These are phyloP conservation scores for Brachystomella parvula DNA, from an alignment of 1,140 invertebrate species.

Conservation along the genomic window DNA sequence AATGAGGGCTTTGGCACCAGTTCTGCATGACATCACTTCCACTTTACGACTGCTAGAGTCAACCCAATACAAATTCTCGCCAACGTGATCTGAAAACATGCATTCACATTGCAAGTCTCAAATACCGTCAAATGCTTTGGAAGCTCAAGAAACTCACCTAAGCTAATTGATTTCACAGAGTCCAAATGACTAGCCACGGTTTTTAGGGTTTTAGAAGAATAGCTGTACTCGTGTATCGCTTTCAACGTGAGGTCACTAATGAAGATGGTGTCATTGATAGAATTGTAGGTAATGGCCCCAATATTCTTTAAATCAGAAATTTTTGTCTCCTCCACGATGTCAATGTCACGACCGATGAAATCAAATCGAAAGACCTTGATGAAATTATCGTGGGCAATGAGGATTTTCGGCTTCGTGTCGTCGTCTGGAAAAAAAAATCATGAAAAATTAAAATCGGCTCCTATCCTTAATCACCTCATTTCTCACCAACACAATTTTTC, in stretches of 20 bases:
- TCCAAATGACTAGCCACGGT: constrained; percentile 47
- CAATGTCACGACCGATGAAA: constrained; percentile 40
- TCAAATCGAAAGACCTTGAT: constrained; percentile 44
- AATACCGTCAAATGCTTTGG: neutral
- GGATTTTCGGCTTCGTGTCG: constrained; percentile 36
- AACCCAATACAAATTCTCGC: constrained; percentile 59
- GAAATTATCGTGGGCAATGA: constrained; percentile 42
- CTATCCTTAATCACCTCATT: neutral
- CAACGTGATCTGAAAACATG: constrained; percentile 31
- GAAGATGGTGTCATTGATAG: constrained; percentile 36
- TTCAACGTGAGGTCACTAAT: constrained; percentile 37
- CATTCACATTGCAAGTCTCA: neutral
- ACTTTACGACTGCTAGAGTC: constrained; percentile 62
- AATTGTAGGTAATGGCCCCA: constrained; percentile 22
- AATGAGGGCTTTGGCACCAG: constrained; percentile 40
- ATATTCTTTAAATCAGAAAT: constrained; percentile 17
- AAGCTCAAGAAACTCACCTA: constrained; percentile 48
- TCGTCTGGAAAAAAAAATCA: constrained; percentile 25
- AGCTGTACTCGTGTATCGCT: constrained; percentile 39
- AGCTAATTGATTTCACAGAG: constrained; percentile 54
- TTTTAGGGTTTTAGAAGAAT: constrained; percentile 32
- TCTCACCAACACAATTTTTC: constrained; percentile 47
- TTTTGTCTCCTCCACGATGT: constrained; percentile 15
- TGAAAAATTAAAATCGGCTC: constrained; percentile 10
- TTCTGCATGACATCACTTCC: constrained; percentile 59